Evolutionary conservation across 2,888 invertebrate genomes (phyloP).

Genomic region (Drosophila putrida): DNA sequence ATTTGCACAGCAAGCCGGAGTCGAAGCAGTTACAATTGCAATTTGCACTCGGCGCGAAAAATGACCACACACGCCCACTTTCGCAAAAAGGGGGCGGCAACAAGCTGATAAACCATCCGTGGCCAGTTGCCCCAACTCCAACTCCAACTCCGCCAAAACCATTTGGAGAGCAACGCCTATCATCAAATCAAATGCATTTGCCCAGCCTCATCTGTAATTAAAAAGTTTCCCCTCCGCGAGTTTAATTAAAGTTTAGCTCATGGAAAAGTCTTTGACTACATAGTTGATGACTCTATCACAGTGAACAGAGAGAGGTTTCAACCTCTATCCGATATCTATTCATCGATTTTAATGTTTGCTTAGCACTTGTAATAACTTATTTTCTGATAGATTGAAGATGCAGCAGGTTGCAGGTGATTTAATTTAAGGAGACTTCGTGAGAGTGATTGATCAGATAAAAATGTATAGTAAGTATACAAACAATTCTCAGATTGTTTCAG

Average conservation of each 20-base stretch:
- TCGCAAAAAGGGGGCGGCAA: constrained; percentile 40
- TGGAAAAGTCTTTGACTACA: constrained; percentile 1
- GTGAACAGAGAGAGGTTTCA: neutral
- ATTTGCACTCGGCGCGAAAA: constrained; percentile 74
- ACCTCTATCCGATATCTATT: constrained; percentile 17
- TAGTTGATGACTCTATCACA: constrained; percentile 57
- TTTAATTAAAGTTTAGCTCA: constrained; percentile 60
- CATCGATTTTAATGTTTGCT: constrained; percentile 52
- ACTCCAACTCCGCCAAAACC: constrained; percentile 25
- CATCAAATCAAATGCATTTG: constrained; percentile 51
- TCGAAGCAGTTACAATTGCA: constrained; percentile 33
- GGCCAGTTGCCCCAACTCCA: constrained; percentile 27
- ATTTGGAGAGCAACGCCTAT: constrained; percentile 56
- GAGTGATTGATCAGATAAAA: neutral
- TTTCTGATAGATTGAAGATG: constrained; percentile 10
- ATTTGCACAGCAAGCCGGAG: constrained; percentile 58
- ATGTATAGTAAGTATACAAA: no score
- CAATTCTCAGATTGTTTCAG: no score
- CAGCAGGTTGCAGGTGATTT: neutral
- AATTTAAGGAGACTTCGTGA: constrained; percentile 4
- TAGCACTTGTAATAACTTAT: constrained; percentile 54
- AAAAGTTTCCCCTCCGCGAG: constrained; percentile 39
- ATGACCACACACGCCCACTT: constrained; percentile 68
- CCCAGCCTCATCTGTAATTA: constrained; percentile 49
- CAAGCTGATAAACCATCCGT: constrained; percentile 44